Evolutionary conservation across 2,113 vertebrate genomes (phyloP).

Genomic region (Struthidea cinerea): DNA sequence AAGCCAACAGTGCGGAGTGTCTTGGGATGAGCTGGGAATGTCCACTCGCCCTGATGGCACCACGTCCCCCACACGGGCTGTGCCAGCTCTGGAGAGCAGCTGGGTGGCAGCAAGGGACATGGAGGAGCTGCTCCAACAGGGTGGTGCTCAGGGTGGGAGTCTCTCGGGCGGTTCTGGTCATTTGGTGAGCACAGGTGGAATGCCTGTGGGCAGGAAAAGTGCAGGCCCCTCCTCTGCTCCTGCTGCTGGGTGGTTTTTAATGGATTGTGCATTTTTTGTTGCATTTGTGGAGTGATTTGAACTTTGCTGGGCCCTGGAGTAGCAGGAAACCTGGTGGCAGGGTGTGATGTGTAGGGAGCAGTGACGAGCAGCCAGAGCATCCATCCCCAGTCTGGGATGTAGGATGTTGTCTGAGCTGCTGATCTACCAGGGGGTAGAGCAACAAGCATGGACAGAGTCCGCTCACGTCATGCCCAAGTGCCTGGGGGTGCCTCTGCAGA

Average conservation of each 20-base stretch:
- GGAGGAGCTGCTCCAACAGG: neutral
- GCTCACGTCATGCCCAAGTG: accelerated
- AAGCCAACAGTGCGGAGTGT: accelerated
- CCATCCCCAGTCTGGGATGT: neutral
- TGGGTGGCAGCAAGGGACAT: neutral
- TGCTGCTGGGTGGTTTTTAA: neutral
- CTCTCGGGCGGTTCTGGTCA: accelerated
- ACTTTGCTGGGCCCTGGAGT: neutral
- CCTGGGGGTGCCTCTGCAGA: neutral
- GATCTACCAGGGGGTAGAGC: neutral
- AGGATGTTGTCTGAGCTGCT: neutral
- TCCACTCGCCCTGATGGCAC: accelerated
- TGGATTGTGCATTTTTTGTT: neutral
- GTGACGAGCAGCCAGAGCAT: neutral
- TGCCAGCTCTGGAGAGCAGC: neutral
- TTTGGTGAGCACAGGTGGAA: accelerated
- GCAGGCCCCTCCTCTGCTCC: neutral
- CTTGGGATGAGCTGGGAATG: neutral
- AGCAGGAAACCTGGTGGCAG: neutral
- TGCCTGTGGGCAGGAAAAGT: neutral
- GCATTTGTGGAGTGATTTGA: neutral
- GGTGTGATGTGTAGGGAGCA: neutral
- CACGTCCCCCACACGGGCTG: accelerated
- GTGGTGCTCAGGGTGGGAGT: neutral
- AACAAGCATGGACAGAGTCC: accelerated